These are phyloP conservation scores for Malacosoma neustria DNA, from an alignment of 2,888 invertebrate species.

Conservation along the genomic window DNA sequence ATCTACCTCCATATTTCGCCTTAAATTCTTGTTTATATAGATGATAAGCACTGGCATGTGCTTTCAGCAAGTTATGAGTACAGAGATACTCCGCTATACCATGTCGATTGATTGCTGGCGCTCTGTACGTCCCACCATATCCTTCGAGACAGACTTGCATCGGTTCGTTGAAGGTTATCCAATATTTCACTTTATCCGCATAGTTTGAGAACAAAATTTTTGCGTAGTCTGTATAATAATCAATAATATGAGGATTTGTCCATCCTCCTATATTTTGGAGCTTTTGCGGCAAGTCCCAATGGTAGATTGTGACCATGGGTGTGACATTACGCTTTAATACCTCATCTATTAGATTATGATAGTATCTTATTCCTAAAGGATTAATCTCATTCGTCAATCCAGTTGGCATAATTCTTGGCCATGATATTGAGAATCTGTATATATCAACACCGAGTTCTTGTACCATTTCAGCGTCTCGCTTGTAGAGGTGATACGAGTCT, in stretches of 20 bases:
- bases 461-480: conserved; percentile 77
- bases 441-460: conserved; percentile 77
- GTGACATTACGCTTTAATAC: conserved; percentile 78
- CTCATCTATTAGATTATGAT: conserved; percentile 83
- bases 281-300: conserved; percentile 81
- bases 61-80: conserved; percentile 81
- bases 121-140: conserved; percentile 76
- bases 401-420: conserved; percentile 83
- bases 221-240: conserved; percentile 79
- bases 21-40: conserved; percentile 77
- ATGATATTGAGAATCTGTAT: conserved; percentile 84
- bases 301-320: conserved; percentile 82
- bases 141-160: conserved; percentile 70
- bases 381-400: conserved; percentile 80
- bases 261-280: conserved; percentile 81
- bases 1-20: conserved; percentile 65
- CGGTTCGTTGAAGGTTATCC: conserved; percentile 88
- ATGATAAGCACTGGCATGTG: conserved; percentile 82
- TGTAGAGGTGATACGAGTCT: conserved; percentile 80
- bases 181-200: conserved; percentile 78
- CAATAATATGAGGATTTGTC: conserved; percentile 78
- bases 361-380: conserved; percentile 82
- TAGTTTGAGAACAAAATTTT: conserved; percentile 75
- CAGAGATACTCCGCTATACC: conserved; percentile 80
- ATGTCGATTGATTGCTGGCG: conserved; percentile 74